Percentiles rank a stretch among this genome's conserved stretches.
These are phyloP conservation scores for Ataeniobius toweri DNA, from an alignment of 2,797 vertebrate species.

Conservation along the genomic window DNA sequence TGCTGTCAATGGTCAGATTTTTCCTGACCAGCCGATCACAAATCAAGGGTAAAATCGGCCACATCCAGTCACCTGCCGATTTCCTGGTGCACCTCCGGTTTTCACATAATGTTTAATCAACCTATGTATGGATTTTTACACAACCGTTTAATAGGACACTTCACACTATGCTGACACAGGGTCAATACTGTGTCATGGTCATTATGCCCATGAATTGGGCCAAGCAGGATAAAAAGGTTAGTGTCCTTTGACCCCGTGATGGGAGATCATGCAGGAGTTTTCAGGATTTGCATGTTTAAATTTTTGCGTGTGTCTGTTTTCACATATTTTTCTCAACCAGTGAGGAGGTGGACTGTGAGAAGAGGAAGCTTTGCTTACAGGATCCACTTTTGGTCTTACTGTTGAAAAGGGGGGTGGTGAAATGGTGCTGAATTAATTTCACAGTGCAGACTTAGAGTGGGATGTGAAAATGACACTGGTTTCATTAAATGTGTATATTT, in stretches of 20 bases:
- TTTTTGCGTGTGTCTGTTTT: slow-evolving; percentile 26
- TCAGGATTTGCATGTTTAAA: slow-evolving; percentile 42
- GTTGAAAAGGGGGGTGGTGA: slow-evolving; percentile 43
- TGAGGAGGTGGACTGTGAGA: slow-evolving; percentile 54
- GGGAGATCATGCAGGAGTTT: slow-evolving; percentile 48
- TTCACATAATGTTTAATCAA: slow-evolving; percentile 55
- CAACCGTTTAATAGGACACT: slow-evolving; percentile 59
- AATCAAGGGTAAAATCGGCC: slow-evolving; percentile 4
- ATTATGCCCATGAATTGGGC: slow-evolving; percentile 78
- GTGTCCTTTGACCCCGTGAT: slow-evolving; percentile 67
- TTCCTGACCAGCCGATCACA: not conserved
- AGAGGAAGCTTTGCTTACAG: slow-evolving; percentile 57
- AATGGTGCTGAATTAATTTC: slow-evolving; percentile 69
- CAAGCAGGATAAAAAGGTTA: slow-evolving; percentile 74
- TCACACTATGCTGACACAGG: slow-evolving; percentile 57
- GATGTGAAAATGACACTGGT: slow-evolving; percentile 75
- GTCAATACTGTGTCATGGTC: slow-evolving; percentile 65
- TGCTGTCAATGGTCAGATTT: not conserved
- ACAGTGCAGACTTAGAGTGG: slow-evolving; percentile 76
- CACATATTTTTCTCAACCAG: slow-evolving; percentile 39
- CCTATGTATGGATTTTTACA: slow-evolving; percentile 62
- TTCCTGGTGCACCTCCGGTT: slow-evolving; percentile 5
- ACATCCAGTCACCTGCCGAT: not conserved
- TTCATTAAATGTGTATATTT: slow-evolving; percentile 71
- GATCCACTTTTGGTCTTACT: slow-evolving; percentile 42